Conservation (phyloP, 2,113 vertebrate genomes). For the Chamaetylas fuelleborni region DNA sequence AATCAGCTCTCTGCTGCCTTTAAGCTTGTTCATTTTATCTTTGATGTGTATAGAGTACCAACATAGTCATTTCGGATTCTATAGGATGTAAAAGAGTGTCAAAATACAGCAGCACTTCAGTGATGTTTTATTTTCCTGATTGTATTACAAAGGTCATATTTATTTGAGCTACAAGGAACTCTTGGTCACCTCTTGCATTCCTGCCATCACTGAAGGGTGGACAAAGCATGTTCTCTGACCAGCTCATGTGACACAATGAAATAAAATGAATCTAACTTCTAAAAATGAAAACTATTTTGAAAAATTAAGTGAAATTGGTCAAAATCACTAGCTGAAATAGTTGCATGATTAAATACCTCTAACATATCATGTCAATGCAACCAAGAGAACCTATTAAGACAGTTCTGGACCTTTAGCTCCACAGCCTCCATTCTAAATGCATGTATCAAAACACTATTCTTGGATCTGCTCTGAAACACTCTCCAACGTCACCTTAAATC, state of each 20-base stretch:
- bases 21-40: slow-evolving; percentile 8
- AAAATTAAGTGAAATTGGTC: not conserved
- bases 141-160: not conserved
- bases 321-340: not conserved
- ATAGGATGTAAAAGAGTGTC: not conserved
- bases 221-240: not conserved
- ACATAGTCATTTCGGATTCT: not conserved
- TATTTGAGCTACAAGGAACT: not conserved
- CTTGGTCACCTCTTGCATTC: not conserved
- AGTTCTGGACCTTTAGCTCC: not conserved
- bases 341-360: not conserved
- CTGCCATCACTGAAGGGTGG: not conserved
- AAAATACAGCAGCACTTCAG: not conserved
- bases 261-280: not conserved
- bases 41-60: not conserved
- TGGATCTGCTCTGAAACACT: not conserved
- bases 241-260: not conserved
- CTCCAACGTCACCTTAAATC: not conserved
- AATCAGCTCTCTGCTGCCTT: not conserved
- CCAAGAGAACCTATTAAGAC: not conserved
- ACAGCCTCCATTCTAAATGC: not conserved
- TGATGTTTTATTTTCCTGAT: not conserved
- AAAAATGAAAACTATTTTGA: not conserved
- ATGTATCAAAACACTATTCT: not conserved
- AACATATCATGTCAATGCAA: not conserved